Evolutionary conservation across 1,140 invertebrate species (phyloP), one percentile per base, ranked within the genome.

Genomic region (Cherax quadricarinatus): DNA sequence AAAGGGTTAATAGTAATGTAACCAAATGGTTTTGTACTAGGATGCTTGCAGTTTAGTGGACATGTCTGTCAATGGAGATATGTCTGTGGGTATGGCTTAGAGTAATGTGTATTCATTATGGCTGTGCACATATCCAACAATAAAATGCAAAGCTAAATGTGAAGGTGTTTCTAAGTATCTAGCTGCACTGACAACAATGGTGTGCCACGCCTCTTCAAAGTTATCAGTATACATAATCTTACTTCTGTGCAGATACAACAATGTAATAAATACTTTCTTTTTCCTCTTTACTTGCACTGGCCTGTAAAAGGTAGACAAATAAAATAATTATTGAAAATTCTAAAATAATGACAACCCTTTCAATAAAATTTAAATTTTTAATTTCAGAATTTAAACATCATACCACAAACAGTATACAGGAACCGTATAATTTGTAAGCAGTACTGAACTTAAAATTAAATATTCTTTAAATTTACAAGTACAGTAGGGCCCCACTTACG

Each of bases 191-290:
- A 12, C 18, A 75, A 75, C 62, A 86, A 75, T n/a, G 30, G 21
- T n/a, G 85, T 86, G 86, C 73, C 86, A 79, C 86, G 75, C 51
- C 73, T 88, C 51, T 88, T 49, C n/a, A 49, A 14, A 16, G 24
- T n/a, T n/a, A 79, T 79, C 51, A 60, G 24, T 66, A 66, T n/a
- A 88, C 41, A 60, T 24, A 78, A 60, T 78, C 86, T 88, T 88
- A 88, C 86, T 79, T 62, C 16, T 79, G 89, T 86, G 89, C 89
- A 86, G 82, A 91, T 81, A 91, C 53, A 86, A 91, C 60, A 62
- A 91, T 83, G 41, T 80, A 21, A 41, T 62, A 62, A 80, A 91
- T 91, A 91, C 89, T 91, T 91, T 91, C 83, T 91, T 91, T 91
- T 70, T 91, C 83, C 83, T 80, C 75, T 51, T 60, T 86, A 91